Evolutionary conservation across 2,113 vertebrate species (phyloP), one percentile per base, ranked within the genome.

Genomic region (Ptyas mucosa): DNA sequence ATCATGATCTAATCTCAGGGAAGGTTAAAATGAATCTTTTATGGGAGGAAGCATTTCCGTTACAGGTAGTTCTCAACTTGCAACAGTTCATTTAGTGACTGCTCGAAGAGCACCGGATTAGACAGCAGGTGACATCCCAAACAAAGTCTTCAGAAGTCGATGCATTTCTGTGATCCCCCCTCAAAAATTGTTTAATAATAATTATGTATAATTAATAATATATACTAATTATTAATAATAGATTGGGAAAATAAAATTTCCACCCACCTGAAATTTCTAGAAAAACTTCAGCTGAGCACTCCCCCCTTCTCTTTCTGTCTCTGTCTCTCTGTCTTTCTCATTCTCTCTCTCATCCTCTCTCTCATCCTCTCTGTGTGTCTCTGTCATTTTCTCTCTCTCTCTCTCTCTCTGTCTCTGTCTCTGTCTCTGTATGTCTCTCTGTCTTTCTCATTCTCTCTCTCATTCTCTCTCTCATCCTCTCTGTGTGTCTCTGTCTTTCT

Each of bases 241-340:
- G 61, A 69, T n/a, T 69, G 29, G 29, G 29, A 14, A 69, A 69
- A 69, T 69, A n/a, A 69, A 69, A 81, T 39, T 39, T 18, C 69
- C 18, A 18, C 39, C 8, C n/a, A 49, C 43, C 5, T 5, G 29
- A 53, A 53, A 14, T 39, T 23, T 14, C 24, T n/a, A 52, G 20
- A 52, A 29, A 53, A 51, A 14, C 34, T 43, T 43, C 5, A 11
- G 7, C 57, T 3, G 57, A 61, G 23, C 11, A 0, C 29, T 29
- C 10, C 29, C 21, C 8, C 2, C 23, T 2, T 1, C 9, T 26
- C 8, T 10, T 0, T 24, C 9, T 26, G 0, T 10, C 0, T 11
- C 10, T 29, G 1, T 29, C 10, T 29, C 0, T 12, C 10, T 29
- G 1, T 43, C 43, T 43, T 43, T 43, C 43, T 43, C 43, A 43